Percentiles rank a stretch among this genome's conserved stretches.
These are phyloP conservation scores for Micrasema longulum DNA, from an alignment of 1,140 invertebrate genomes.

Conservation along the genomic window DNA sequence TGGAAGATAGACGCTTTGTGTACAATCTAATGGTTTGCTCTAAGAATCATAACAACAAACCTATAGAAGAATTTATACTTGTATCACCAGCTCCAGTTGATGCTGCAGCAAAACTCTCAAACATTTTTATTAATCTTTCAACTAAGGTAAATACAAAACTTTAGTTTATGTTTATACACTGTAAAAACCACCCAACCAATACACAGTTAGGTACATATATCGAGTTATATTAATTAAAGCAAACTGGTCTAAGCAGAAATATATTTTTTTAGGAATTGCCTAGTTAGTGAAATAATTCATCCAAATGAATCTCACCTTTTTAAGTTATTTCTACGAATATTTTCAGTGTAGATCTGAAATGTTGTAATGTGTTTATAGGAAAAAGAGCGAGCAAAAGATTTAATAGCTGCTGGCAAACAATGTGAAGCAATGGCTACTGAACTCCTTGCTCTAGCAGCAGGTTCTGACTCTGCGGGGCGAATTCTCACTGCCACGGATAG, in stretches of 20 bases:
- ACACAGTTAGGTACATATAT: not conserved
- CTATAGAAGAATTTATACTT: conserved; percentile 96
- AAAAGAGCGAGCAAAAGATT: conserved; percentile 96
- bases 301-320: no score
- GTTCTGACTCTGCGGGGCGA: conserved; percentile 91
- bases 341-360: no score
- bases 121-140: conserved; percentile 88
- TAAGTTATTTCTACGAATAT: no score
- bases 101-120: conserved; percentile 96
- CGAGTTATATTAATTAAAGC: not conserved
- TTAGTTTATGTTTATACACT: not conserved
- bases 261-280: no score
- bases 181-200: not conserved
- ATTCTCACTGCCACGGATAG: conserved; percentile 93
- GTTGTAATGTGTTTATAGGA: conserved; percentile 80
- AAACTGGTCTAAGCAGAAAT: no score
- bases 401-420: conserved; percentile 93
- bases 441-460: conserved; percentile 91
- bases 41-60: conserved; percentile 95
- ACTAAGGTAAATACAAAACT: conserved; percentile 73
- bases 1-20: conserved; percentile 98
- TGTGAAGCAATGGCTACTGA: conserved; percentile 98
- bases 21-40: conserved; percentile 99
- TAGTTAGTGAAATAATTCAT: no score
- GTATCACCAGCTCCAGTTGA: conserved; percentile 97